A percentile compares a stretch with the other conserved stretches of the same genome.
phyloP scores from a whole-genome alignment of 2,797 vertebrate species.

The Coregonus ussuriensis region DNA sequence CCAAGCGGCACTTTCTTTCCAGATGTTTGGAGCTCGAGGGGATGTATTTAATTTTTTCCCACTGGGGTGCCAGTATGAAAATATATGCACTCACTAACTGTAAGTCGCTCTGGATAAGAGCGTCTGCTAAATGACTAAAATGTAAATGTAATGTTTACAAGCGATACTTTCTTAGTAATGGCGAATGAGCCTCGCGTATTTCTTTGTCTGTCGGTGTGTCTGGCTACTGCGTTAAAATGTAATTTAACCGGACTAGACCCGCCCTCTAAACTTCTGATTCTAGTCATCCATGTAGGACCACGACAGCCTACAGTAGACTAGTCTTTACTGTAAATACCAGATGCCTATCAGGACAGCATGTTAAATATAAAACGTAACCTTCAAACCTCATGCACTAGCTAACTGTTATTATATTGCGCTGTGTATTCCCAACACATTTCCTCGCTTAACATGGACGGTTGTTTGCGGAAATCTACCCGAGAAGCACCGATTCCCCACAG shows the following conservation, averaged over 20 bases:
- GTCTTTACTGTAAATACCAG: neutral
- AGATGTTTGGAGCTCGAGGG: slow-evolving; percentile 59
- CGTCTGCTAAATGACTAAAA: no score
- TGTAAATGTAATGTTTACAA: neutral
- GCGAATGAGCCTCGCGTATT: slow-evolving; percentile 53
- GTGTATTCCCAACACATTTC: neutral
- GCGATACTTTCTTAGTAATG: slow-evolving; percentile 21
- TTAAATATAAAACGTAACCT: neutral
- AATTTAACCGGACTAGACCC: slow-evolving; percentile 19
- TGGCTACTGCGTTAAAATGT: neutral
- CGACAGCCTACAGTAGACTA: neutral
- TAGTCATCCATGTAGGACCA: neutral
- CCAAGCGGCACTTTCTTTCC: slow-evolving; percentile 37
- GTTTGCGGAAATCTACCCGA: neutral
- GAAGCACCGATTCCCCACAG: neutral
- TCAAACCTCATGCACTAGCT: neutral
- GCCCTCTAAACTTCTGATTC: slow-evolving; percentile 20
- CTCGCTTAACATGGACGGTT: slow-evolving; percentile 47
- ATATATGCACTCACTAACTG: no score
- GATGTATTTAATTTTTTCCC: slow-evolving; percentile 21
- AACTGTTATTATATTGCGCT: neutral
- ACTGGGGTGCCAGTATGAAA: no score
- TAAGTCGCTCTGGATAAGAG: no score
- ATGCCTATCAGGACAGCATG: neutral
- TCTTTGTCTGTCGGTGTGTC: neutral